Percentiles rank a stretch among this genome's conserved stretches.
Evolutionary conservation across 2,113 vertebrate species (phyloP).

Genomic region (Elanus axillaris): DNA sequence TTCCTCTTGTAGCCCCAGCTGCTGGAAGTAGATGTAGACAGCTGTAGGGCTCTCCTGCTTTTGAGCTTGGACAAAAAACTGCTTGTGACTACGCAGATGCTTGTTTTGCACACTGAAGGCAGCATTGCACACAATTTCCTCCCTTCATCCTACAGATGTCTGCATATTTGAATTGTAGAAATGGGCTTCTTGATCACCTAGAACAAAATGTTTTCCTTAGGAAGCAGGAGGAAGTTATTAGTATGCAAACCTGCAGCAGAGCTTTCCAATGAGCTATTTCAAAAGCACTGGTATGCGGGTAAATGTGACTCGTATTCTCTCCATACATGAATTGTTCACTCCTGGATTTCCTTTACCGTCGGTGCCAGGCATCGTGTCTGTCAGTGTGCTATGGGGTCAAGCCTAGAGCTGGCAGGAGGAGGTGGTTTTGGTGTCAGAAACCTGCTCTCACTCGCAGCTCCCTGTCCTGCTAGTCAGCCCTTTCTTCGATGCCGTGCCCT

Average conservation of each 20-base stretch:
- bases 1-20: not conserved
- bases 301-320: not conserved
- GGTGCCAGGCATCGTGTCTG: not conserved
- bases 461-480: accelerated
- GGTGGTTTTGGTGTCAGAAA: not conserved
- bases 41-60: not conserved
- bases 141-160: not conserved
- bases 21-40: constrained; percentile 8
- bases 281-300: not conserved
- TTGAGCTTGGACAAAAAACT: not conserved
- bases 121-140: not conserved
- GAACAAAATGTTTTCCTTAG: constrained; percentile 22
- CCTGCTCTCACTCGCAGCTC: not conserved
- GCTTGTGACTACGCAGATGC: not conserved
- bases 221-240: not conserved
- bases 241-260: not conserved
- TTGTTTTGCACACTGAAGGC: constrained; percentile 3
- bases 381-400: not conserved
- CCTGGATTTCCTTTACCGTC: not conserved
- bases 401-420: not conserved
- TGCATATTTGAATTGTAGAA: constrained; percentile 7
- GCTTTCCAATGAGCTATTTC: constrained; percentile 1
- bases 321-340: not conserved
- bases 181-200: not conserved
- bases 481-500: not conserved